phyloP scores from a whole-genome alignment of 2,888 invertebrate species.

The Hemithea aestivaria region DNA sequence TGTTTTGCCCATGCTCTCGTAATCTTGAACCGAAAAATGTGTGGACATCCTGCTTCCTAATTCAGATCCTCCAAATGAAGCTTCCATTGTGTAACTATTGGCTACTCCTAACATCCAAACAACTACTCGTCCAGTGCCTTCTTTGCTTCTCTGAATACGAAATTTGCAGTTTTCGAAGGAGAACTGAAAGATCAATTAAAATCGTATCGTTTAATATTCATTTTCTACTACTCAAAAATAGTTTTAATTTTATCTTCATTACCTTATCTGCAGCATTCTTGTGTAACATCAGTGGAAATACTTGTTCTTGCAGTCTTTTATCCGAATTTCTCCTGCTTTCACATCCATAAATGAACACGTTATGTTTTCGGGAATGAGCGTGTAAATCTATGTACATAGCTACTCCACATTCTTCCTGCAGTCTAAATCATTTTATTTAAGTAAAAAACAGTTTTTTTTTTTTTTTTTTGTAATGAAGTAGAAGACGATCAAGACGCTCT shows the following conservation, averaged over 20 bases:
- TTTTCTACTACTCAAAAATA: too few relatives aligned
- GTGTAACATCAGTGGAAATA: slow-evolving; percentile 96
- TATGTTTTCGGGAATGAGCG: slow-evolving; percentile 96
- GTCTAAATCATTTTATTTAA: slow-evolving; percentile 63
- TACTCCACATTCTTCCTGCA: slow-evolving; percentile 93
- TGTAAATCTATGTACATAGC: slow-evolving; percentile 96
- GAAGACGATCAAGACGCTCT: too few relatives aligned
- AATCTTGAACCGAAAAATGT: slow-evolving; percentile 87
- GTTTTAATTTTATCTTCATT: too few relatives aligned
- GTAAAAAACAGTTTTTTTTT: too few relatives aligned
- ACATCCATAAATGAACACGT: slow-evolving; percentile 98
- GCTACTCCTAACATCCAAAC: slow-evolving; percentile 97
- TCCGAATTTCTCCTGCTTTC: slow-evolving; percentile 89
- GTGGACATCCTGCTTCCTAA: slow-evolving; percentile 89
- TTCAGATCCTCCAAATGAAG: slow-evolving; percentile 94
- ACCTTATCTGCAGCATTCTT: slow-evolving; percentile 95
- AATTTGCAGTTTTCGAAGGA: slow-evolving; percentile 97
- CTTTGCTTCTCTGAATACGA: slow-evolving; percentile 94
- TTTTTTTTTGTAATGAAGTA: too few relatives aligned
- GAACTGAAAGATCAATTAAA: slow-evolving; percentile 83
- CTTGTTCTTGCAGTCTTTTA: slow-evolving; percentile 91
- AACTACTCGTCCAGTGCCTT: slow-evolving; percentile 96
- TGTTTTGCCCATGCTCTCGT: slow-evolving; percentile 86
- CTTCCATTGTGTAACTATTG: slow-evolving; percentile 97
- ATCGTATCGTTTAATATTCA: too few relatives aligned